Base-by-base conservation (phyloP, 2,113 vertebrate species). In the Beaufortia kweichowensis region DNA sequence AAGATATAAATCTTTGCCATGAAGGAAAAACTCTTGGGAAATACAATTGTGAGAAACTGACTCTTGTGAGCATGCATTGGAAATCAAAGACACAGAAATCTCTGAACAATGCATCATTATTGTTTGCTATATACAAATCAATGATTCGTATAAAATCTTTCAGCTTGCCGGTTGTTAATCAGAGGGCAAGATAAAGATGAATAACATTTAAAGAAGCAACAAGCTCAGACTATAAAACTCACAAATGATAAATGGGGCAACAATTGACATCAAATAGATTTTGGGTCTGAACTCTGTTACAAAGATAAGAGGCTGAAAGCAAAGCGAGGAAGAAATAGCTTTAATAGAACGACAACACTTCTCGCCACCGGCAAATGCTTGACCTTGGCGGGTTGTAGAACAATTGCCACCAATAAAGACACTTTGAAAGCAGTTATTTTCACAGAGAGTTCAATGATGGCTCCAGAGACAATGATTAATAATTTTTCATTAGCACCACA, bases 371-470 rank as follows among this genome's bases (percentile, higher is more conserved):
- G 88, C 87, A 64, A 76, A 84, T 83, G 79, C 73, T 79, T 79
- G 76, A 83, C 84, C 86, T 67, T 81, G 79, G 86, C 85, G 76
- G 85, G 78, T 86, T 75, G 82, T 80, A 88, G 89, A 85, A 90
- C 88, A 87, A 87, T 73, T 61, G 35, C 26, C 26, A 73, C 35
- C 57, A 85, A 59, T 66, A 11, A 29, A 28, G 81, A 80, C 79
- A 84, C 72, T 86, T 88, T 88, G 85, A 90, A 90, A 86, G 88
- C 89, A 85, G 89, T 84, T 86, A 85, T 89, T 85, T 62, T 33
- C 12, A 33, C 75, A 87, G 55, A 85, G 31, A 84, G 84, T 87
- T 83, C 78, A 4, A 79, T 85, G 87, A 82, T 87, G 83, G 82
- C 85, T 83, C 79, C 61, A 2, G 64, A 63, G 84, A 85, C 87